Base-by-base conservation (phyloP, 2,113 vertebrate species). In the Polypterus senegalus region DNA sequence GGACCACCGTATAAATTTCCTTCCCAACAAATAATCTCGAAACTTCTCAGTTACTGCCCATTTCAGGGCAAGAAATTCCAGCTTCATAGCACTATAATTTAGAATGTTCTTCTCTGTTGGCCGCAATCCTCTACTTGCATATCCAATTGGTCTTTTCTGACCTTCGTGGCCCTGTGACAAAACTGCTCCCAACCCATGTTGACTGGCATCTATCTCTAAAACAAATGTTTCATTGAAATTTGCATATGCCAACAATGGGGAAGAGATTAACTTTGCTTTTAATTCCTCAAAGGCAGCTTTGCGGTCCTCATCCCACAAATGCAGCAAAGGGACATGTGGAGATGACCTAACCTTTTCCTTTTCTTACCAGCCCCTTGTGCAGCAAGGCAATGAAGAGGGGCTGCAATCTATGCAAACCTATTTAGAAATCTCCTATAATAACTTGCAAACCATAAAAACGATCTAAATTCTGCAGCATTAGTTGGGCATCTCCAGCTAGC, bases 1-100 rank as follows among this genome's bases (percentile, higher is more conserved):
- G 27, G 27, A 27, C 27, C 27, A 27, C 27, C 27, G 1, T 27
- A 27, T 27, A 27, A 56, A 56, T 11, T 9, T 9, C 6, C 10
- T n/a, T 6, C 54, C 54, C 10, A 27, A 9, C 43, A 56, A 3
- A 56, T 56, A 56, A 9, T 56, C 54, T 27, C 9, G 6, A 10
- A 56, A 56, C 10, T 6, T 56, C 43, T 56, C 54, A 56, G 54
- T 56, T 3, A 56, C 54, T 7, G 54, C 54, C 54, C 54, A 55
- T 11, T 55, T 55, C 9, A 55, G 54, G 10, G 54, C 54, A 7
- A 55, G 10, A 55, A 55, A 10, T 55, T 55, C 54, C 10, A 55
- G 10, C 27, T 55, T 55, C 9, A 55, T 10, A 11, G 54, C 9
- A 11, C 54, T 55, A 10, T 55, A 55, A 55, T 55, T 55, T 5